Evolutionary conservation across 2,113 vertebrate species (phyloP).

Genomic region (Donacobius atricapilla): DNA sequence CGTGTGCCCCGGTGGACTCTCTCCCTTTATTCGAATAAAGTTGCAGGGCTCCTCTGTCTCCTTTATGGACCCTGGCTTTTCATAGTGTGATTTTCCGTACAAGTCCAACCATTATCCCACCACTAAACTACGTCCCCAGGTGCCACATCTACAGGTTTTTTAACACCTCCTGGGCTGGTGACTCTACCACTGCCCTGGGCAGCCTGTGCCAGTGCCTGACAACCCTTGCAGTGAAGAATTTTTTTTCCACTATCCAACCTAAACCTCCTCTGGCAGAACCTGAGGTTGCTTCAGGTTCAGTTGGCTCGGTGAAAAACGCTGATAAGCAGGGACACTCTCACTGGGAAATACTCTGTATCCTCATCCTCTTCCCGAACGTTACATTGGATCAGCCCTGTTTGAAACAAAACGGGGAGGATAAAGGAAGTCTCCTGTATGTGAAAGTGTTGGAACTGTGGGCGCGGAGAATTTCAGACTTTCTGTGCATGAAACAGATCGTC

Average conservation of each 20-base stretch:
- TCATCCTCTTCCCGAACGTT: background rate
- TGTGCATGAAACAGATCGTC: background rate
- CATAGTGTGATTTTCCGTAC: rapidly evolving
- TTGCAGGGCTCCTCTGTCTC: background rate
- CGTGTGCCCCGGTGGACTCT: background rate
- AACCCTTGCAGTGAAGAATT: background rate
- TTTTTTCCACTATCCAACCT: background rate
- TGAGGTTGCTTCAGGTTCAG: background rate
- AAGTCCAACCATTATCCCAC: background rate
- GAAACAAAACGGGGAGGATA: background rate
- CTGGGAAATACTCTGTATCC: background rate
- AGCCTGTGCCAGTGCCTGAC: background rate
- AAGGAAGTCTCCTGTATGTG: background rate
- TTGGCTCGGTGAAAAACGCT: background rate
- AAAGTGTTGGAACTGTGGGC: too few relatives aligned
- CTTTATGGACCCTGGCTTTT: background rate
- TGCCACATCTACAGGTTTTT: background rate
- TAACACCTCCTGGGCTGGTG: background rate
- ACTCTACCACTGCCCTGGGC: background rate
- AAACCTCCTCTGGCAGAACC: background rate
- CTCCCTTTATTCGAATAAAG: background rate
- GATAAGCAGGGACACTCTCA: background rate
- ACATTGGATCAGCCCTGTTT: background rate
- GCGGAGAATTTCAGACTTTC: too few relatives aligned
- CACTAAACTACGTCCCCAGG: background rate